Base-by-base conservation (phyloP, 2,888 invertebrate genomes). In the Andricus quercusramuli region DNA sequence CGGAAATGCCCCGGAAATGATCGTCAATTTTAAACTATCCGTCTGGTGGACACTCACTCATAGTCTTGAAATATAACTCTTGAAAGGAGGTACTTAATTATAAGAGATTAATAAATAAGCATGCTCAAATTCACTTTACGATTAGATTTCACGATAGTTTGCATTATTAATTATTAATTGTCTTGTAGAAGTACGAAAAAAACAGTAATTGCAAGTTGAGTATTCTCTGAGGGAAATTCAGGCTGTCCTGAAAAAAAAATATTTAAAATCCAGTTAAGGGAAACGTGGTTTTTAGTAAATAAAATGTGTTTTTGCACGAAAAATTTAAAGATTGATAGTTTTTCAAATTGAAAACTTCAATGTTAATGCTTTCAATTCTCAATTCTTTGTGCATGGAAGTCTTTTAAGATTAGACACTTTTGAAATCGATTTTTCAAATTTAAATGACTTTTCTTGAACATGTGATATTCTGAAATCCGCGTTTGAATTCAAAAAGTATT, bases 71-170 rank as follows among this genome's bases (percentile, higher is more conserved):
- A 17, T 70, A 44, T n/a, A 41, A 47, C 1, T 51, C 20, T 20
- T 51, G 51, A 6, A 51, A 51, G 20, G 51, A 20, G 51, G 20
- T 51, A 20, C 20, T 59, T 59, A 70, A 44, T 51, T 51, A 51
- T 47, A 51, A 29, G n/a, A 59, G 22, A 70, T 70, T 70, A 22
- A 37, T 41, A 15, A 67, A 67, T 67, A 59, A 70, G 70, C 70
- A 70, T 70, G 70, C 70, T 51, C 29, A 70, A 51, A 11, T 51
- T 32, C 22, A 59, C 59, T 22, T 22, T 59, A 17, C 20, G 20
- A 51, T 51, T 51, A 51, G 51, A 51, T 51, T 20, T 67, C 22
- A 44, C n/a, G 67, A 67, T 67, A 67, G 44, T 22, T 22, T 44
- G 67, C 67, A 67, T 67, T 68, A 1, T 68, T 47, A 17, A 41